phyloP scores from a whole-genome alignment of 2,888 invertebrate species.

The Noctuana brunneofusca region DNA sequence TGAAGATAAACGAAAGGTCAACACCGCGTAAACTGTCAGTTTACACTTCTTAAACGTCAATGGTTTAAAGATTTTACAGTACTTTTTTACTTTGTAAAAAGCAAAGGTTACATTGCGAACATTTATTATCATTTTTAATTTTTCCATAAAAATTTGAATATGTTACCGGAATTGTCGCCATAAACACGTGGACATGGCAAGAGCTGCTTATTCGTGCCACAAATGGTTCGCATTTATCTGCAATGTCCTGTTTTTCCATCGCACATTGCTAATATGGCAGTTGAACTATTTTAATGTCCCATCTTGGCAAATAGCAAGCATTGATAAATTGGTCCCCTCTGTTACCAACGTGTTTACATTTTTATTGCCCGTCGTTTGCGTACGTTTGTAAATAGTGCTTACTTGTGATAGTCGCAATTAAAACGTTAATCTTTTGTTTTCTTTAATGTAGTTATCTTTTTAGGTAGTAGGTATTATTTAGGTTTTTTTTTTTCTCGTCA shows the following conservation, averaged over 20 bases:
- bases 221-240: constrained; percentile 3
- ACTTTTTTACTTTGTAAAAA: not conserved
- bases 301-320: not conserved
- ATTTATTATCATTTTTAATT: constrained; percentile 38
- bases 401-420: too few relatives aligned
- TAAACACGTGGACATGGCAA: constrained; percentile 45
- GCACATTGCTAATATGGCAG: not conserved
- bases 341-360: too few relatives aligned
- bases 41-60: not conserved
- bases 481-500: too few relatives aligned
- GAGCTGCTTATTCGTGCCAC: constrained; percentile 3
- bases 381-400: too few relatives aligned
- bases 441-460: too few relatives aligned
- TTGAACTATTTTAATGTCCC: not conserved
- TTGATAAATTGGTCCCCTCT: not conserved
- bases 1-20: constrained; percentile 26
- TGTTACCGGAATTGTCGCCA: constrained; percentile 53
- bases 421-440: too few relatives aligned
- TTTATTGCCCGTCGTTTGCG: too few relatives aligned
- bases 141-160: constrained; percentile 45
- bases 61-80: not conserved
- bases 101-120: not conserved
- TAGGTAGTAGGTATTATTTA: too few relatives aligned
- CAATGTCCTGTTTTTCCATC: not conserved
- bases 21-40: not conserved